These are phyloP conservation scores for Poeciliopsis retropinna DNA, from an alignment of 2,113 vertebrate genomes.

Conservation along the genomic window DNA sequence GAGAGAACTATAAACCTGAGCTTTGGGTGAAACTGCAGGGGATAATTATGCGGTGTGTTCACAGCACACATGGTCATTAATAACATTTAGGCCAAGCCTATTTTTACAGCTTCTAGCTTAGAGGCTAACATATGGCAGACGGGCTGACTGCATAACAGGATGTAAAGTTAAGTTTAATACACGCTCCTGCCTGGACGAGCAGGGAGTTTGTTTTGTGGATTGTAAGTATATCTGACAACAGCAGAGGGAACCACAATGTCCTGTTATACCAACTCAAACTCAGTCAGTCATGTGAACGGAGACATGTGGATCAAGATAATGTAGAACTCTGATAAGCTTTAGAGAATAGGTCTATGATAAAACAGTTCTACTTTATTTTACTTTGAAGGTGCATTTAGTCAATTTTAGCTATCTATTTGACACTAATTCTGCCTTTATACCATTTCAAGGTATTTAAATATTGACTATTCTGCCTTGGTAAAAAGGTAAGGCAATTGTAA, in stretches of 20 bases:
- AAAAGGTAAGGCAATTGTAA: background rate
- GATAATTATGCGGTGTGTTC: constrained; percentile 57
- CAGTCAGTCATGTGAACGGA: background rate
- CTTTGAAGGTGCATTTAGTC: background rate
- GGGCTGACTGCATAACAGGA: constrained; percentile 41
- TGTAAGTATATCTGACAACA: constrained; percentile 54
- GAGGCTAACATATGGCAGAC: constrained; percentile 60
- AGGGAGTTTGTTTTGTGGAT: constrained; percentile 9
- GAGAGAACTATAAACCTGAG: constrained; percentile 41
- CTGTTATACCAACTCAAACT: constrained; percentile 7
- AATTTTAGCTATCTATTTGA: background rate
- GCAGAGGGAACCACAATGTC: constrained; percentile 59
- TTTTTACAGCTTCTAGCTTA: constrained; percentile 54
- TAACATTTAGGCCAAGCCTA: constrained; percentile 21
- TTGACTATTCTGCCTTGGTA: background rate
- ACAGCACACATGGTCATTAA: constrained; percentile 54
- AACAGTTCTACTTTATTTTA: background rate
- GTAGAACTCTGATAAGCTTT: background rate
- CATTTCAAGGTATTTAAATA: background rate
- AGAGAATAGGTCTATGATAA: background rate
- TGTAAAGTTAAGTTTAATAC: constrained; percentile 26
- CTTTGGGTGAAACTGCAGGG: constrained; percentile 48
- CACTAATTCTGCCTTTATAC: background rate
- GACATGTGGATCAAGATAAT: background rate
- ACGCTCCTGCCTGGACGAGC: background rate